Evolutionary conservation across 2,888 invertebrate genomes (phyloP), one percentile per base, ranked within the genome.

Genomic region (Uloborus plumipes): DNA sequence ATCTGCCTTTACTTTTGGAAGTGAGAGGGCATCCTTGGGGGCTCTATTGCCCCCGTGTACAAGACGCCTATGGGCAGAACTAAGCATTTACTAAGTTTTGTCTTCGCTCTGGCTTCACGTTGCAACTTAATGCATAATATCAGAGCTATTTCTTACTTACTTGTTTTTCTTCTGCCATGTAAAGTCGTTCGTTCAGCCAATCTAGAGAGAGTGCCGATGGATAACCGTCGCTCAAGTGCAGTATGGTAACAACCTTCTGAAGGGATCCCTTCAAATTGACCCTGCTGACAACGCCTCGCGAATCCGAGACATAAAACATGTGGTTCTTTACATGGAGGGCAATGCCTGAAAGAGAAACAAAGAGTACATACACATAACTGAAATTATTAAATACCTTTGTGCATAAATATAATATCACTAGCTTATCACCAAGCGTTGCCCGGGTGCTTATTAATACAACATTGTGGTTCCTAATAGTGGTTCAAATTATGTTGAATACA

Each of bases 111-210:
- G 0, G 6, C 4, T 6, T 6, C 18, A 6, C 16, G 6, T 53
- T 53, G 53, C 18, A 4, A 18, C 53, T 53, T 6, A 7, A 53
- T 53, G 4, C 7, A 4, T 53, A n/a, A 53, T 7, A 6, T 6
- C 0, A 53, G 6, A n/a, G 7, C 18, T 11, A 53, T 6, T 14
- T 14, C 7, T 59, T 20, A 18, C 85, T 79, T 84, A 88, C 88
- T 85, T 92, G 91, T 59, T 91, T 90, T 11, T 93, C 92, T 53
- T 94, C 93, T 0, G 94, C 94, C 74, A 97, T 92, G 87, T 96
- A 97, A 2, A 97, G 90, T 79, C 94, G 93, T 83, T 93, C 92
- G 87, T 95, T 94, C 51, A 98, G 90, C 97, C 97, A 98, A 89
- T 98, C 98, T 0, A 96, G 92, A 0, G 94, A 93, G 47, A 91